Evolutionary conservation across 2,113 vertebrate genomes (phyloP).

Genomic region (Macquaria ambigua): DNA sequence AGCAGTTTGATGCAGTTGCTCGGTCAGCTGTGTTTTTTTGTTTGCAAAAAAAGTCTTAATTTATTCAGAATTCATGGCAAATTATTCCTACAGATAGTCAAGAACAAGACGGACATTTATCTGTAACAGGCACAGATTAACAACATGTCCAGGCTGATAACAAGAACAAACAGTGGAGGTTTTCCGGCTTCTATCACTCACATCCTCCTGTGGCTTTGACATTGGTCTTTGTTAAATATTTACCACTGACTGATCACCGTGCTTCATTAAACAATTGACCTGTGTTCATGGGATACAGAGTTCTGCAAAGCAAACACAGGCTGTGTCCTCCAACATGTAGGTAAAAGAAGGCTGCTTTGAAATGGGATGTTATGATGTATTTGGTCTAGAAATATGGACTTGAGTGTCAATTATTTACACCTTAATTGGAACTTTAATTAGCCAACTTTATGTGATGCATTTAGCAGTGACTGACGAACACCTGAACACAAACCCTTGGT

Average conservation of each 20-base stretch:
- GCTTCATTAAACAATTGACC: not conserved
- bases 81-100: too few relatives aligned
- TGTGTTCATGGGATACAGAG: too few relatives aligned
- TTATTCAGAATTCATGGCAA: too few relatives aligned
- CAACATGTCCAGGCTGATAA: not conserved
- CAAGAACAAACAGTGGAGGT: not conserved
- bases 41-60: too few relatives aligned
- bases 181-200: not conserved
- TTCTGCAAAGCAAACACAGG: not conserved
- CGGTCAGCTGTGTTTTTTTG: too few relatives aligned
- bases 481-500: not conserved
- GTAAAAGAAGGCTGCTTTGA: not conserved
- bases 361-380: not conserved
- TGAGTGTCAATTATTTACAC: not conserved
- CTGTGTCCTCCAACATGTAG: too few relatives aligned
- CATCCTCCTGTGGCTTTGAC: not conserved
- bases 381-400: not conserved
- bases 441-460: not conserved
- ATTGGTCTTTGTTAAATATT: slow-evolving; percentile 5
- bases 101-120: not conserved
- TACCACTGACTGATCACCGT: not conserved
- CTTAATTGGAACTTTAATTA: not conserved
- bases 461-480: not conserved
- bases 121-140: not conserved
- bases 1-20: too few relatives aligned